Base-by-base conservation (phyloP, 2,888 invertebrate species). In the Agrochola litura region DNA sequence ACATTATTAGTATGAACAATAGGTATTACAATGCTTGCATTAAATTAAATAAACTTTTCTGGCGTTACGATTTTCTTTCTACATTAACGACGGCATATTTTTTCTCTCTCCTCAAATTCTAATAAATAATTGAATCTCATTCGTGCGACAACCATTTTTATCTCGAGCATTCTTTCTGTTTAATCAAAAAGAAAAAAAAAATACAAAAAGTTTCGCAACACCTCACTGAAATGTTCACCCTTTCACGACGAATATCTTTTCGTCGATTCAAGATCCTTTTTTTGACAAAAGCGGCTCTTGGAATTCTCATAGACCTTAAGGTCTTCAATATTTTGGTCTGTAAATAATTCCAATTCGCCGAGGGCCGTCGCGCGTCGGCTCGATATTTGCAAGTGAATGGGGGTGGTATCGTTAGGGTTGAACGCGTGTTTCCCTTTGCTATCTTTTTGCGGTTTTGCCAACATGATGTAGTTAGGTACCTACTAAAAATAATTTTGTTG, bases 381-480 rank as follows among this genome's bases (percentile, higher is more conserved):
- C 64, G 56, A 70, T 76, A 88, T 88, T 88, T 89, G 85, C 85
- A 85, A 89, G 80, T 79, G 85, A 87, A 88, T 83, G 65, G 80
- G 77, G 76, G 75, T 70, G 65, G 58, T 49, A 16, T 69, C 46
- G 81, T n/a, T 30, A 16, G 46, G 79, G 52, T 54, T 64, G 76
- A 70, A 52, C 64, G 72, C 72, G 65, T 73, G 66, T 67, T 56
- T 63, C n/a, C 52, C 46, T 63, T 83, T 73, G 63, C 54, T n/a
- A 75, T 22, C 63, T 70, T 73, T 76, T 69, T 60, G 63, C 65
- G 61, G 72, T 64, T 56, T 22, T n/a, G n/a, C 41, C 9, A 49
- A 71, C 61, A 43, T 22, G 41, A 72, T 5, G 10, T 25, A 73
- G 52, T 14, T 37, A 43, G 41, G 19, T 37, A 58, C 37, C 37